Evolutionary conservation across 23 tunicate species (phyloP), one percentile per base, ranked within the genome.

Genomic region (Ciona savignyi): DNA sequence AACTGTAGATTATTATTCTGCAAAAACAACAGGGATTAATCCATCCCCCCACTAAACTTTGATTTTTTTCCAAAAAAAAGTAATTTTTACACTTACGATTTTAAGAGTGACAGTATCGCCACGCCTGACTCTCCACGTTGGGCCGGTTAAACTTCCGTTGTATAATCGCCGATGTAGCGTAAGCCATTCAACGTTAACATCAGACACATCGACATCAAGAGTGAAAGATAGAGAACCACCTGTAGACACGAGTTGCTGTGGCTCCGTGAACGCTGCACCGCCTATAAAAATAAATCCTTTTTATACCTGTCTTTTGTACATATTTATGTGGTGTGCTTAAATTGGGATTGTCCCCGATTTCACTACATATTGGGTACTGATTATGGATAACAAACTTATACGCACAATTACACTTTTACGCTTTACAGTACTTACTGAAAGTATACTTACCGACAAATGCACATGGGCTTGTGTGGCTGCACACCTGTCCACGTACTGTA

Each of bases 51-150:
- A n/a, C n/a, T n/a, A n/a, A n/a, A n/a, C n/a, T n/a, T n/a, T n/a
- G n/a, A n/a, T n/a, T n/a, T n/a, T n/a, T n/a, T n/a, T n/a, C n/a
- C 61, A 11, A 49, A 49, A 49, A 49, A 49, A 49, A n/a, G n/a
- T n/a, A n/a, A n/a, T n/a, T n/a, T n/a, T n/a, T n/a, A n/a, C n/a
- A n/a, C 70, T 65, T 73, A 81, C 86, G 73, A 81, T 33, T 6
- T 63, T 74, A 25, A 81, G 19, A n/a, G 27, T 81, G 33, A 81
- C 66, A 15, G 20, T 30, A 65, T 74, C 79, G 21, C 86, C 86
- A 34, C 29, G 30, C 35, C 29, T 74, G 2, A 81, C 4, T 2
- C 27, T 63, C 49, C 65, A 48, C 2, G 86, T 81, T 4, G 80
- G 86, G 20, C 80, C 86, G 31, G 72, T 27, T 23, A 73, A 15